Percentiles rank a stretch among this genome's conserved stretches.
These are phyloP conservation scores for Euspilapteryx auroguttella DNA, from an alignment of 2,888 invertebrate genomes.

Conservation along the genomic window DNA sequence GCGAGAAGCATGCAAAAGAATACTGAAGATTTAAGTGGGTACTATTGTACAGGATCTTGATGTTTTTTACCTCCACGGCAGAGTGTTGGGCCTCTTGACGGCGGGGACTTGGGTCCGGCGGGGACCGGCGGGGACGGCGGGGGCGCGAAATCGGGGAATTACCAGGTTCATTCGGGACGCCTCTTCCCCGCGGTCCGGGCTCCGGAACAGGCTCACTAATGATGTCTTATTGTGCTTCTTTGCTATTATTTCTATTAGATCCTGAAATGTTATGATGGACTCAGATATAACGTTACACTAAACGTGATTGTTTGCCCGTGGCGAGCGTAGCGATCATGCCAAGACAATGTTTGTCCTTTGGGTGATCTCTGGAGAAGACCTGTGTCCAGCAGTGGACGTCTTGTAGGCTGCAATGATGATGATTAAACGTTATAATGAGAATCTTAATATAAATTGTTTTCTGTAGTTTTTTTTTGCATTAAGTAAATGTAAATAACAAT, in stretches of 20 bases:
- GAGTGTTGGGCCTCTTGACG: no score
- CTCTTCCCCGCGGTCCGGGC: slow-evolving; percentile 7
- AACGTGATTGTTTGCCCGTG: background rate
- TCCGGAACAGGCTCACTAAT: background rate
- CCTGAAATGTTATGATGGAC: no score
- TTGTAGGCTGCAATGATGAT: background rate
- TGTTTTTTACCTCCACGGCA: no score
- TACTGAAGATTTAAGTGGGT: no score
- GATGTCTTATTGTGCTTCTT: no score
- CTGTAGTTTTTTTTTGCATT: no score
- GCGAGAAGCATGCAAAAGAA: no score
- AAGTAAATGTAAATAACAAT: no score
- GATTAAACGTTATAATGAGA: background rate
- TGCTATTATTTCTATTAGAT: background rate
- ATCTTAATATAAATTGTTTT: no score
- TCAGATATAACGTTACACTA: no score
- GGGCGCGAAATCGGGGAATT: background rate
- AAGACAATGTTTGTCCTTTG: background rate
- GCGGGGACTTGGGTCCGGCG: no score
- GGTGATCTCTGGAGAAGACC: background rate
- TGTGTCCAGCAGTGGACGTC: background rate
- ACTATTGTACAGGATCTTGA: no score
- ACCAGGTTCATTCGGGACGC: slow-evolving; percentile 6
- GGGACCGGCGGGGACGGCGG: background rate
- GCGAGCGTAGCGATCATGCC: background rate